These are phyloP conservation scores for Atherinosoma microstoma DNA, from an alignment of 2,797 vertebrate species.

Conservation along the genomic window DNA sequence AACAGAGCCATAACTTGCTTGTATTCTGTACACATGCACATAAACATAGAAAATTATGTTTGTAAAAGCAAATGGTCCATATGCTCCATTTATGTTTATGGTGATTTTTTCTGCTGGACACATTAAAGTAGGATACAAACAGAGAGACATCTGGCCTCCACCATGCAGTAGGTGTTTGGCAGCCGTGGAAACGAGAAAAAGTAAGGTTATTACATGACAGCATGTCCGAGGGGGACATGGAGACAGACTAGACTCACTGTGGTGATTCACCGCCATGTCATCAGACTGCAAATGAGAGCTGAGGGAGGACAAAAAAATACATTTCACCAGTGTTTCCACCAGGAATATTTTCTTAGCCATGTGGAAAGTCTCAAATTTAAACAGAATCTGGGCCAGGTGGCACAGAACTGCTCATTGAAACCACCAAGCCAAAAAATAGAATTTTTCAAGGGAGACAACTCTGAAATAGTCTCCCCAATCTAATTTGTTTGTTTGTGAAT, in stretches of 20 bases:
- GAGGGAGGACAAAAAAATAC: conserved; percentile 47
- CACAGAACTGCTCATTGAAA: conserved; percentile 30
- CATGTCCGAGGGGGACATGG: conserved; percentile 52
- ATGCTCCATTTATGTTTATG: background rate
- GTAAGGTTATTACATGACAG: conserved; percentile 62
- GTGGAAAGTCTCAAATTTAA: conserved; percentile 38
- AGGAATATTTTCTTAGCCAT: conserved; percentile 41
- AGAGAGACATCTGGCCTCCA: conserved; percentile 36
- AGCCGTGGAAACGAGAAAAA: conserved; percentile 45
- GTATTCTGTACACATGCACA: background rate
- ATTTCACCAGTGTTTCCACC: conserved; percentile 49
- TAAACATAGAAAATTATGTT: too few relatives aligned
- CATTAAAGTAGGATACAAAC: conserved; percentile 12
- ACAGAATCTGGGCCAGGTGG: conserved; percentile 34
- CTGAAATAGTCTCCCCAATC: background rate
- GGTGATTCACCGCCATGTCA: conserved; percentile 68
- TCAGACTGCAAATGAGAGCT: conserved; percentile 54
- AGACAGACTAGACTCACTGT: conserved; percentile 38
- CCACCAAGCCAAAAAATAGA: conserved; percentile 15
- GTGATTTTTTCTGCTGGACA: background rate
- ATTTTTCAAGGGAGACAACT: conserved; percentile 21
- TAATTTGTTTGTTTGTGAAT: conserved; percentile 8
- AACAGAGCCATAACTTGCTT: background rate
- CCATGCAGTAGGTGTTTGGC: conserved; percentile 27
- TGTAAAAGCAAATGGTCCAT: background rate